Base-by-base conservation (phyloP, 2,113 vertebrate species). In the Oryzias celebensis region DNA sequence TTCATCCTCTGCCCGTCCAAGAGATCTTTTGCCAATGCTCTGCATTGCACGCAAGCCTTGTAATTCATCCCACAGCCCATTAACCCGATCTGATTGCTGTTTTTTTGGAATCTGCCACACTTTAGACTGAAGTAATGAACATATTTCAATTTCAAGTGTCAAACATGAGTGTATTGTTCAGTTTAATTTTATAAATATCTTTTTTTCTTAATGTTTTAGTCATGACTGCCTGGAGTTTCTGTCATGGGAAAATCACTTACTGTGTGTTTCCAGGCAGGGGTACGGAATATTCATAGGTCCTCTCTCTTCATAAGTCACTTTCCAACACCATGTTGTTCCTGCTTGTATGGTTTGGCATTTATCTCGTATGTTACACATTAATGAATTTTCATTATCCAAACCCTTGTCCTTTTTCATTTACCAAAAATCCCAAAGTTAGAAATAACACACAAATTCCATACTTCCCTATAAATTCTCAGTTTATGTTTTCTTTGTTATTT, bases 1-100 rank as follows among this genome's bases (percentile, higher is more conserved):
- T 86, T 92, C 91, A 91, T 88, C 83, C 77, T 5, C 44, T 83
- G 70, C 65, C 74, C 66, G 55, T 87, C 89, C 87, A 90, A 81
- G 73, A 65, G 57, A 69, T 63, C 51, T 54, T 73, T 77, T 89
- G 86, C 88, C 86, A 91, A 83, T 65, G 62, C 78, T 84, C 70
- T 64, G 68, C 73, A 74, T 89, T 62, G 79, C 90, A 89, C 86
- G 83, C 87, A 83, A 86, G 89, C 73, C 86, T 79, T 65, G 65
- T 81, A 83, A 62, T 73, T 71, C 60, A 64, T 76, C 73, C 70
- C 82, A 77, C 80, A 80, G 61, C 73, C 81, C 65, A 79, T 85
- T 87, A 80, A 80, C 68, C 77, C 47, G 36, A 65, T 65, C 80
- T 77, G 68, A 78, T 67, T 71, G 48, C 54, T 44, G 46, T 65